Percentiles rank a stretch among this genome's conserved stretches.
phyloP scores from a whole-genome alignment of 2,888 invertebrate genomes.

The Panorpa germanica region DNA sequence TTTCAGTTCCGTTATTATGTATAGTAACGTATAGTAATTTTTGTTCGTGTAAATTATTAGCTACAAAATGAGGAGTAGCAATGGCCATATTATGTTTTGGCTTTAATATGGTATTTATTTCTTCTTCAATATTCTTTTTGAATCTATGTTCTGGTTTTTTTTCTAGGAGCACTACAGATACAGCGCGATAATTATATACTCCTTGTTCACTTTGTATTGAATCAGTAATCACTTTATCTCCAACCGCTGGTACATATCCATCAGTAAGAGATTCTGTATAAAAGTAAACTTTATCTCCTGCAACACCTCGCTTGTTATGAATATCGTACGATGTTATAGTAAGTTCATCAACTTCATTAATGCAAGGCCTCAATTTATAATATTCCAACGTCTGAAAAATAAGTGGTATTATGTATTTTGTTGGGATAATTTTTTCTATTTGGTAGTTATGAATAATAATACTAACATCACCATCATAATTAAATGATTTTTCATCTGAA shows the following conservation, averaged over 20 bases:
- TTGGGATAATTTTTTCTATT: constrained; percentile 6
- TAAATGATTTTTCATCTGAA: constrained; percentile 31
- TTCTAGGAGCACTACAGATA: constrained; percentile 22
- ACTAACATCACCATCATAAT: constrained; percentile 25
- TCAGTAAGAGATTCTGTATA: constrained; percentile 30
- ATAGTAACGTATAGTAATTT: no score
- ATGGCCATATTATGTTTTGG: no score
- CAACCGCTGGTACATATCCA: constrained; percentile 32
- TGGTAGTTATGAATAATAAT: background rate
- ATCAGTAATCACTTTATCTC: constrained; percentile 43
- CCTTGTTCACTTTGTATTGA: constrained; percentile 55
- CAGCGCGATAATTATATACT: constrained; percentile 35
- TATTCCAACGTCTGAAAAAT: constrained; percentile 20
- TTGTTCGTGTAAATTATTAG: no score
- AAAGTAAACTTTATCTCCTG: constrained; percentile 40
- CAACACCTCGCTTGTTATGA: constrained; percentile 32
- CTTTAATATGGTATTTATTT: no score
- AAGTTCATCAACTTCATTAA: no score
- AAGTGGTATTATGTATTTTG: constrained; percentile 2
- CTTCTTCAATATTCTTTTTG: constrained; percentile 19
- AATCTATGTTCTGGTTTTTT: constrained; percentile 8
- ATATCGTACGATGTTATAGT: no score
- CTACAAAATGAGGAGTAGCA: no score
- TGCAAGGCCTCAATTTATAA: constrained; percentile 20
- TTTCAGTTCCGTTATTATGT: no score